Evolutionary conservation across 2,888 invertebrate genomes (phyloP).

Genomic region (Hypomecis atomaria): DNA sequence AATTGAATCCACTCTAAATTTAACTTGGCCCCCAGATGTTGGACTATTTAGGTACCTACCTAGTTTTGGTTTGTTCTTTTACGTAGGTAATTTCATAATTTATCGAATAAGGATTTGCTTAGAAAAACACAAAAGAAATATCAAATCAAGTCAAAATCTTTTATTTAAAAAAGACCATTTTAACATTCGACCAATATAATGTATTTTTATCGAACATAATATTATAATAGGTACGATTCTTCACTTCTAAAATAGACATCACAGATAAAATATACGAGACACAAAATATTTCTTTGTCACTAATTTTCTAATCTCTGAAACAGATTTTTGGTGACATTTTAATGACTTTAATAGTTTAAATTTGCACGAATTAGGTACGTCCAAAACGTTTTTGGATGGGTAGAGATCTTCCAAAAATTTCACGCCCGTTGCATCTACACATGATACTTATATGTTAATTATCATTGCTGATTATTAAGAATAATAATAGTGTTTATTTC

Average conservation of each 20-base stretch:
- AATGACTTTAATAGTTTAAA: conserved; percentile 16
- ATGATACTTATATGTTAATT: background rate
- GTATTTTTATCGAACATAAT: conserved; percentile 57
- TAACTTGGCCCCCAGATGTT: too few species aligned
- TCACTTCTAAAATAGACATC: conserved; percentile 77
- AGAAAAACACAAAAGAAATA: background rate
- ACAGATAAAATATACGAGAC: conserved; percentile 81
- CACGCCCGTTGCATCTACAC: background rate
- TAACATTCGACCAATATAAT: conserved; percentile 69
- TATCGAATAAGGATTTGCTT: background rate
- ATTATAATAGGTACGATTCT: conserved; percentile 56
- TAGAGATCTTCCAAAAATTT: conserved; percentile 4
- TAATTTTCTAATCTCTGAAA: conserved; percentile 50
- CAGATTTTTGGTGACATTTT: conserved; percentile 23
- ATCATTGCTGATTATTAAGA: too few species aligned
- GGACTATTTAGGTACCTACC: too few species aligned
- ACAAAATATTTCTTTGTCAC: conserved; percentile 68
- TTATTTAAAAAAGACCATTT: conserved; percentile 74
- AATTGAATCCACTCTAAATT: too few species aligned
- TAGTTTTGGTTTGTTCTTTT: too few species aligned
- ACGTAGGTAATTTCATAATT: too few species aligned
- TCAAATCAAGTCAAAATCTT: conserved; percentile 55
- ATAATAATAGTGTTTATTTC: too few species aligned
- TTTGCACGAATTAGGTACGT: conserved; percentile 3
- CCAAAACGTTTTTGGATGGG: background rate